Conservation (phyloP, 2,113 vertebrate genomes). For the Alethe diademata region DNA sequence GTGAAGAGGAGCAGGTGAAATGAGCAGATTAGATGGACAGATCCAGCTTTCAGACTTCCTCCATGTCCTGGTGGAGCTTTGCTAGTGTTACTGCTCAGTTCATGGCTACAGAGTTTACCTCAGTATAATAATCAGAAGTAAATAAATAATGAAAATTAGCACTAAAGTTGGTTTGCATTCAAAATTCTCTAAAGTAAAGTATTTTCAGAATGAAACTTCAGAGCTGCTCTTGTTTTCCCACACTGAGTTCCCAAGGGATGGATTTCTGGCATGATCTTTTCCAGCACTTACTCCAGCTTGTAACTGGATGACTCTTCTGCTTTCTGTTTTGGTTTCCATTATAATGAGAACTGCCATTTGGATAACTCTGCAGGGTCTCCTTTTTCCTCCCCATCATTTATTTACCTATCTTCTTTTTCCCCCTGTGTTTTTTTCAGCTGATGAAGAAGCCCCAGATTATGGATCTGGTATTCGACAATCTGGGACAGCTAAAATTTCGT, state of each 20-base stretch:
- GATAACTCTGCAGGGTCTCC: neutral
- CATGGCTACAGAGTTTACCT: neutral
- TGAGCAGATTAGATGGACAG: neutral
- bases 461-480: slow-evolving; percentile 97
- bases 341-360: neutral
- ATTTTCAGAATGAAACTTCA: neutral
- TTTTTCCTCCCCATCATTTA: neutral
- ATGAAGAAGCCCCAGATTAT: slow-evolving; percentile 98
- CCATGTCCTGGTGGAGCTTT: neutral
- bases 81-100: neutral
- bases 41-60: neutral
- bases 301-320: neutral
- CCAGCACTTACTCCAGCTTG: neutral
- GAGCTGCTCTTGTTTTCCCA: neutral
- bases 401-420: neutral
- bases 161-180: neutral
- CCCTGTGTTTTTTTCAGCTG: slow-evolving; percentile 73
- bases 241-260: neutral
- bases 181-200: neutral
- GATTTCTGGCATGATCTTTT: neutral
- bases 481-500: slow-evolving; percentile 97
- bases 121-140: neutral
- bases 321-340: neutral
- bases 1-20: neutral
- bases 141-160: neutral